Base-by-base conservation (phyloP, 2,797 vertebrate species). In the Phyllotis vaccarum region DNA sequence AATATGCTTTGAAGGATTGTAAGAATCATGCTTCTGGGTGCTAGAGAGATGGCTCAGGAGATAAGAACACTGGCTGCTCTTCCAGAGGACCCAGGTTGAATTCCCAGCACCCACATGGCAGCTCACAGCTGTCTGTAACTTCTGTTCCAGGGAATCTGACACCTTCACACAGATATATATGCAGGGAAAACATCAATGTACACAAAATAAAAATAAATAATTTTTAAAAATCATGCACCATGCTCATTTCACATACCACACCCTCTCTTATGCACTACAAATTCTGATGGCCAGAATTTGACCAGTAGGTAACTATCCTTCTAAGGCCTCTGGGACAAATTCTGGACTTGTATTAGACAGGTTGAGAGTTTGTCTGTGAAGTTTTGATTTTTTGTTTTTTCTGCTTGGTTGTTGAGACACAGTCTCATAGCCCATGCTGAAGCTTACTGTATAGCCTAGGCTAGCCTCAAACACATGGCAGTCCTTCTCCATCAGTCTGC, bases 251-350 rank as follows among this genome's bases (percentile, higher is more conserved):
- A 76, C 27, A 43, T 64, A 68, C 2, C 40, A n/a, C 6, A 49
- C 19, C 9, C 37, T 93, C 75, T 78, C 74, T 40, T 46, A 91
- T 2, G 52, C 86, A 80, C 79, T 78, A 80, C 29, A 92, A 12
- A 76, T 90, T 94, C 89, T 85, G 68, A 87, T 70, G 29, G 70
- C 74, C 80, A 22, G 66, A 92, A 96, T 96, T 78, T 79, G 31
- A n/a, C 46, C 70, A 81, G 29, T 37, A 66, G 9, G n/a, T n/a
- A 49, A 49, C 46, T 49, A 16, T 75, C 91, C 66, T 95, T 95
- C 91, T 54, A 78, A 68, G 40, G 21, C 56, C 27, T n/a, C 43
- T 96, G 70, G 24, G 12, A n/a, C n/a, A n/a, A n/a, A n/a, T n/a
- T n/a, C 78, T 0, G 62, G 52, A 80, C 79, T 70, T 66, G 6